phyloP scores from a whole-genome alignment of 2,888 invertebrate genomes.

The Ophion obscuratus region DNA sequence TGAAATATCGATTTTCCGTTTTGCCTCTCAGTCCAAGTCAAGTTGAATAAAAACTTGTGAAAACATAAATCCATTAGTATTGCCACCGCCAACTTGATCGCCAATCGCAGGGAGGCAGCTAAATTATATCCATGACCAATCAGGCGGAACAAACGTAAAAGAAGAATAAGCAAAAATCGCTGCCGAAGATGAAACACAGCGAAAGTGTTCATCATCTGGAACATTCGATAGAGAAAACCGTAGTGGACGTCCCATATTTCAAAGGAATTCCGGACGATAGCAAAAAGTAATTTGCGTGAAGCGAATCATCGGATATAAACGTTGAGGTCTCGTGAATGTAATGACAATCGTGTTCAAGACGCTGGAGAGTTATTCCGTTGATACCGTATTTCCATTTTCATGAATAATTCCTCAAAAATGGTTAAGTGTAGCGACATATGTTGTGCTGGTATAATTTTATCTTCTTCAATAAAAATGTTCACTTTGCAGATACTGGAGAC shows the following conservation, averaged over 20 bases:
- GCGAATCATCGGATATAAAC: constrained; percentile 72
- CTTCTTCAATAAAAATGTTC: constrained; percentile 13
- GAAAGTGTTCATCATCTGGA: constrained; percentile 74
- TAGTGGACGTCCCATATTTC: neutral
- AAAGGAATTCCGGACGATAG: constrained; percentile 52
- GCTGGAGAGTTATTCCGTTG: constrained; percentile 36
- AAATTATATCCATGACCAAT: constrained; percentile 47
- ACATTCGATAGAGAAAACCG: constrained; percentile 47
- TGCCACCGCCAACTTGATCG: neutral
- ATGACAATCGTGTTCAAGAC: constrained; percentile 39
- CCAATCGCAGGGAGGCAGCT: neutral
- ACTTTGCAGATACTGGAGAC: constrained; percentile 66
- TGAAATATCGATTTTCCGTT: too few relatives aligned
- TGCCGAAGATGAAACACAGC: constrained; percentile 50
- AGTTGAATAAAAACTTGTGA: too few relatives aligned
- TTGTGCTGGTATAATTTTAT: neutral
- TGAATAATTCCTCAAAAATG: constrained; percentile 26
- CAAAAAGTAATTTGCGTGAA: constrained; percentile 1
- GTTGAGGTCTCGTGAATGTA: constrained; percentile 43
- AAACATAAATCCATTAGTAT: too few relatives aligned
- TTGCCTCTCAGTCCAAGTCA: too few relatives aligned
- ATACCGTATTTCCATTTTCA: neutral
- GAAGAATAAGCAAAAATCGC: constrained; percentile 11
- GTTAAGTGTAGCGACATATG: constrained; percentile 4
- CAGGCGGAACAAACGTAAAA: constrained; percentile 63